Evolutionary conservation across 1,140 invertebrate species (phyloP), one percentile per base, ranked within the genome.

Genomic region (Anthonomus grandis): DNA sequence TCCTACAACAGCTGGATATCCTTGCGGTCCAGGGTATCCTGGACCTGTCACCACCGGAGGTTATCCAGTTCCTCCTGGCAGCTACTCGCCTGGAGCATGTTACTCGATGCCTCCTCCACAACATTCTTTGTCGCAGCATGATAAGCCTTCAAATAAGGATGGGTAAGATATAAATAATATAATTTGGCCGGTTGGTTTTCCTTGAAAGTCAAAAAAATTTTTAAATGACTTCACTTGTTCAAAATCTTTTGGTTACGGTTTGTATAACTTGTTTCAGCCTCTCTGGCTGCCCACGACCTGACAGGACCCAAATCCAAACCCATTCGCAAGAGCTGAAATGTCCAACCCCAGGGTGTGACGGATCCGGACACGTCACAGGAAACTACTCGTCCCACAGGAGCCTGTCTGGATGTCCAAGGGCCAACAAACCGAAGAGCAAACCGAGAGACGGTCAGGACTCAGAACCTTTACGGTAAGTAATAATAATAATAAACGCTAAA

Each of bases 401-500:
- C 73, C 76, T 92, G 31, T 91, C 89, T 6, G 89, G 89, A 6
- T 91, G 90, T 78, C 89, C 89, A 46, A 77, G 89, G 61, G 91
- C 91, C 61, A 93, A 93, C 74, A 94, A 93, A 67, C 90, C 91
- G 6, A 93, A 93, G 74, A 93, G 89, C 75, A 93, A 93, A 79
- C 90, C 90, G 0, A 76, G 91, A 31, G 91, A 95, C 72, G 91
- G 91, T 37, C 90, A 92, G 66, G 91, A 95, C 70, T 90, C 90
- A 1, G 91, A 95, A 70, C 91, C 91, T 8, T 74, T 94, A 48
- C 89, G 90, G 87, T 91, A 72, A 61, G 19, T 52, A 27, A 18
- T 8, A n/a, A n/a, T n/a, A n/a, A n/a, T n/a, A n/a, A n/a, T n/a
- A n/a, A n/a, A n/a, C n/a, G n/a, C n/a, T n/a, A n/a, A n/a, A n/a